Base-by-base conservation (phyloP, 1,140 invertebrate genomes). In the Drosophila insularis region DNA sequence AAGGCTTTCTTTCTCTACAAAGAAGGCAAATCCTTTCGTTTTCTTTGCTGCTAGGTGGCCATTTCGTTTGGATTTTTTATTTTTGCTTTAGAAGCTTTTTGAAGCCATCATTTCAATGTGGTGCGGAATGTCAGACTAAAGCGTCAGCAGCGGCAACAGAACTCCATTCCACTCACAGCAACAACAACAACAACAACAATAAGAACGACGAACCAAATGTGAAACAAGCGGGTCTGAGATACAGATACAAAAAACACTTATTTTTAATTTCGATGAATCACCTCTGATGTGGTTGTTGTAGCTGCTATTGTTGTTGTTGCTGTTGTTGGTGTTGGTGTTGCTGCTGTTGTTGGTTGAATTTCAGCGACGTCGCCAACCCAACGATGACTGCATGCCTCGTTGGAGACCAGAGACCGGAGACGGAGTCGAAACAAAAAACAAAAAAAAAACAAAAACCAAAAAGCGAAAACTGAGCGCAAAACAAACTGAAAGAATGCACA, bases 231-330 rank as follows among this genome's bases (percentile, higher is more conserved):
- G 43, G 43, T 50, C 78, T 82, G 73, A 87, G 82, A 79, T 89
- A 84, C 81, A 86, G 72, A 85, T 76, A 80, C 69, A 84, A 8
- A 50, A 80, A 76, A 89, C 74, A 89, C 84, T 87, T 87, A 89
- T 87, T 87, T 87, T 80, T 87, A 89, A 89, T 87, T 87, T 87
- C 80, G 82, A 87, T 87, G 82, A 87, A 89, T 87, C 82, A 87
- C 63, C 82, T 78, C 76, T 56, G 75, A 62, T 60, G 74, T 75
- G 77, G 76, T 69, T 65, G 73, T 53, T 75, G 67, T 58, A 53
- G 27, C 27, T 27, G 27, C 27, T 27, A 27, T 53, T 75, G 67
- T 58, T 59, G 71, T 68, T 64, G 73, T 46, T 50, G 68, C 40
- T 58, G 46, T 27, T 50, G 32, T 27, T 66, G 17, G 14, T 40